Conservation (phyloP, 2,797 vertebrate species). For the Eleutherodactylus coqui region DNA sequence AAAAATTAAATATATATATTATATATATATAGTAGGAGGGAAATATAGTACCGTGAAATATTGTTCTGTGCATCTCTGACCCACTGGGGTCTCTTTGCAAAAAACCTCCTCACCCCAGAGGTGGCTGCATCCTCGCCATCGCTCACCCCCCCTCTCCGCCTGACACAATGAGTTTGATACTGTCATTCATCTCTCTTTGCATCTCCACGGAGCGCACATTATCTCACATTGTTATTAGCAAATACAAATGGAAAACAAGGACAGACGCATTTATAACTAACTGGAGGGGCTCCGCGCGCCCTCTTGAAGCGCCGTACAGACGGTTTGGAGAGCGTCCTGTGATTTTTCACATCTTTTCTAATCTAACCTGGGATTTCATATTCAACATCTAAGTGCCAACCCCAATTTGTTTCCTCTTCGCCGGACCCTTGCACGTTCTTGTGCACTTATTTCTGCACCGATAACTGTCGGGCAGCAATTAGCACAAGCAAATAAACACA, state of each 20-base stretch:
- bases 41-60: conserved; percentile 12
- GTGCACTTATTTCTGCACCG: conserved; percentile 40
- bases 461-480: conserved; percentile 61
- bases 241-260: conserved; percentile 64
- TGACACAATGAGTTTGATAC: conserved; percentile 58
- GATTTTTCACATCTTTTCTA: conserved; percentile 52
- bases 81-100: conserved; percentile 23
- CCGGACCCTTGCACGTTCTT: conserved; percentile 30
- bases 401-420: conserved; percentile 44
- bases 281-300: conserved; percentile 38
- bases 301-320: conserved; percentile 26
- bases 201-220: conserved; percentile 54
- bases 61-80: neutral
- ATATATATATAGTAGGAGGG: too few relatives aligned
- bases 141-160: conserved; percentile 16
- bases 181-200: conserved; percentile 60
- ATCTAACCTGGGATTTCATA: conserved; percentile 56
- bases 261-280: conserved; percentile 62
- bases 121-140: conserved; percentile 24
- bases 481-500: conserved; percentile 57
- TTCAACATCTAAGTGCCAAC: conserved; percentile 24
- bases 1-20: too few relatives aligned
- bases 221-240: conserved; percentile 64
- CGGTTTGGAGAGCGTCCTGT: conserved; percentile 23
- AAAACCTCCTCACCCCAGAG: conserved; percentile 26